Evolutionary conservation across 2,113 vertebrate species (phyloP).

Genomic region (Stomatorhinus ivindoensis): DNA sequence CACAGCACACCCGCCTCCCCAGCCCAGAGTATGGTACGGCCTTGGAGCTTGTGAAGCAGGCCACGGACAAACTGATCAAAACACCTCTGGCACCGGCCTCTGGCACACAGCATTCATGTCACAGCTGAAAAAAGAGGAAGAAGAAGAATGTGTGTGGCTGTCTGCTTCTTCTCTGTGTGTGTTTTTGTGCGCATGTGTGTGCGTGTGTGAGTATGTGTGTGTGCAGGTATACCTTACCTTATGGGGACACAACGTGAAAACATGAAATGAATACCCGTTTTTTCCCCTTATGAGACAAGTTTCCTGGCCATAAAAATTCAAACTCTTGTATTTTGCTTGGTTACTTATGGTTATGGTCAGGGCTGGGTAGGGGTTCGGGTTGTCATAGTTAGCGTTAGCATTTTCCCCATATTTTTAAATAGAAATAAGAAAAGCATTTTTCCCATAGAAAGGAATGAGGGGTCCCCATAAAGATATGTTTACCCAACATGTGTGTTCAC

Average conservation of each 20-base stretch:
- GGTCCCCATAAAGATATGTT: no score
- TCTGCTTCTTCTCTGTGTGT: not conserved
- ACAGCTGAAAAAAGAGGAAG: not conserved
- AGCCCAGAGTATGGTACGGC: not conserved
- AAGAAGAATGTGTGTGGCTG: slow-evolving; percentile 21
- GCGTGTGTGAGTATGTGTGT: slow-evolving; percentile 22
- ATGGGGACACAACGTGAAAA: not conserved
- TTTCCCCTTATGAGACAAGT: no score
- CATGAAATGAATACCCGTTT: no score
- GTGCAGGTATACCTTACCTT: not conserved
- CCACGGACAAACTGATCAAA: not conserved
- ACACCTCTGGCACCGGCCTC: not conserved
- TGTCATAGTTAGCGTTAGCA: not conserved
- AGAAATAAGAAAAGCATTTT: no score
- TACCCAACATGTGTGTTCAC: not conserved
- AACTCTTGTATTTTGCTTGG: not conserved
- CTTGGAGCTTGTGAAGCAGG: not conserved
- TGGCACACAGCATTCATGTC: not conserved
- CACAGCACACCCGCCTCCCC: not conserved
- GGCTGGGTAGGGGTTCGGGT: no score
- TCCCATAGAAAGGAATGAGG: no score
- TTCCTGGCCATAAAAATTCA: not conserved
- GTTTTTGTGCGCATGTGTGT: not conserved
- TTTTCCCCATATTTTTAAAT: no score
- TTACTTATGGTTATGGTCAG: not conserved